Conservation (phyloP, 2,113 vertebrate species). For the Nesospiza acunhae region DNA sequence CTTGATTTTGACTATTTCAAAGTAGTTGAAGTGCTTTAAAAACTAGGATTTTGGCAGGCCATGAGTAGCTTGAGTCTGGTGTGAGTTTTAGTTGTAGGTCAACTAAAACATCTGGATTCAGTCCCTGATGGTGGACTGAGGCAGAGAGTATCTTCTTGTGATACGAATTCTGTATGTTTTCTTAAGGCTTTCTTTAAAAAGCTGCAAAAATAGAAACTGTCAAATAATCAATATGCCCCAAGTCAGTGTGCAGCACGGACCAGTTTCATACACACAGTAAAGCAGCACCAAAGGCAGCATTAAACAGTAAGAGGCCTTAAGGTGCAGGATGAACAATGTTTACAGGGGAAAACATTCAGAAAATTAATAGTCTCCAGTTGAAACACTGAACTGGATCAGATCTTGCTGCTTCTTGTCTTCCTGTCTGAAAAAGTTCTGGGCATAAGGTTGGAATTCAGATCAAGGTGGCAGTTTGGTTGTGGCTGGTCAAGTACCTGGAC, state of each 20-base stretch:
- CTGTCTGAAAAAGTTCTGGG: background rate
- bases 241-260: background rate
- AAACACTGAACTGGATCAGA: background rate
- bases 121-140: background rate
- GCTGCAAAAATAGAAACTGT: background rate
- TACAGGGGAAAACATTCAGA: background rate
- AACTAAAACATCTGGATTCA: background rate
- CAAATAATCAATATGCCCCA: background rate
- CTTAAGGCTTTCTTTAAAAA: background rate
- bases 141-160: background rate
- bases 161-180: background rate
- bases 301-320: background rate
- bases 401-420: background rate
- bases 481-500: background rate
- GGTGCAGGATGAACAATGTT: background rate
- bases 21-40: background rate
- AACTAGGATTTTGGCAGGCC: background rate
- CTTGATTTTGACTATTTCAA: background rate
- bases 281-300: background rate
- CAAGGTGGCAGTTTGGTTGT: background rate
- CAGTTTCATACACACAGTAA: fast-evolving
- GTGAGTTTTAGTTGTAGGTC: background rate
- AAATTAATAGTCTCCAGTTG: background rate
- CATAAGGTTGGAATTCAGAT: background rate
- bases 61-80: background rate